phyloP scores from a whole-genome alignment of 2,888 invertebrate species.

The Lamellibrachia columna region DNA sequence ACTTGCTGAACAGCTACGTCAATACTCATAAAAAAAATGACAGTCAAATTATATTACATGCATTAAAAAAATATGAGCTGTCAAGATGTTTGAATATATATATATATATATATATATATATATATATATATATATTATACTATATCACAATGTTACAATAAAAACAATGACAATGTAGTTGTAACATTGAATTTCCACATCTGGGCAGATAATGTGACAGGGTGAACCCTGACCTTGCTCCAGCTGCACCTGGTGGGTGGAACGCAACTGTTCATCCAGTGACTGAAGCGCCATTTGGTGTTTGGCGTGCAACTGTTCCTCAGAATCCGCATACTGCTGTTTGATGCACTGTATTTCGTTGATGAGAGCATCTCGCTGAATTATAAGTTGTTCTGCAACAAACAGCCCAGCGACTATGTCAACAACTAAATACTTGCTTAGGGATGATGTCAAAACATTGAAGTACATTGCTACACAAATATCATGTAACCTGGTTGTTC shows the following conservation, averaged over 20 bases:
- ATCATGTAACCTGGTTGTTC: too few relatives aligned
- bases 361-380: conserved; percentile 30
- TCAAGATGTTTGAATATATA: too few relatives aligned
- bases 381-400: conserved; percentile 30
- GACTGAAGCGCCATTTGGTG: conserved; percentile 30
- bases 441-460: too few relatives aligned
- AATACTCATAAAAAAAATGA: too few relatives aligned
- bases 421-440: too few relatives aligned
- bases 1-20: too few relatives aligned
- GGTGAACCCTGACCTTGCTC: conserved; percentile 26
- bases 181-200: not conserved
- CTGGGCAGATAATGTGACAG: not conserved
- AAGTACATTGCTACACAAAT: too few relatives aligned
- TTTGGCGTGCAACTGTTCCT: conserved; percentile 21
- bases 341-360: conserved; percentile 28
- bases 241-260: conserved; percentile 18
- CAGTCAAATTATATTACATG: too few relatives aligned
- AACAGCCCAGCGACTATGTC: not conserved
- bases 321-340: conserved; percentile 29
- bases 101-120: too few relatives aligned
- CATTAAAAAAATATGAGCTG: too few relatives aligned
- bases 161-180: not conserved
- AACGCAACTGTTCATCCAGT: conserved; percentile 27
- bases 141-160: not conserved
- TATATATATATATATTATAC: too few relatives aligned